These are phyloP conservation scores for Drosophila nannoptera DNA, from an alignment of 1,140 invertebrate species.

Conservation along the genomic window DNA sequence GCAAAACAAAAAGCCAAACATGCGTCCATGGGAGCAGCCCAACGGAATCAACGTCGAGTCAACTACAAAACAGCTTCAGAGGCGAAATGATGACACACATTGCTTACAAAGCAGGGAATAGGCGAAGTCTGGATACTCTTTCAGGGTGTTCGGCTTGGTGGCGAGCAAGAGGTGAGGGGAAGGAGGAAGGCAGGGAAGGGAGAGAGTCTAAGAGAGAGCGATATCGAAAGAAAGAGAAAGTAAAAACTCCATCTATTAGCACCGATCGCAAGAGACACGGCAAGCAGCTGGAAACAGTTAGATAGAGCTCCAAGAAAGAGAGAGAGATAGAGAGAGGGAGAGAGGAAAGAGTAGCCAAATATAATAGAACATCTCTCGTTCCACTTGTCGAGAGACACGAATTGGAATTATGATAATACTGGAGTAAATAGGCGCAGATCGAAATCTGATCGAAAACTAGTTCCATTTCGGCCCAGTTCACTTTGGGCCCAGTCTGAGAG, in stretches of 20 bases:
- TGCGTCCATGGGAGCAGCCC: slow-evolving; percentile 19
- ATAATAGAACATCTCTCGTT: too few species aligned
- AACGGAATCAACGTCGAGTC: slow-evolving; percentile 20
- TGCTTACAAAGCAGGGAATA: slow-evolving; percentile 2
- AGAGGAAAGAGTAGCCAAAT: too few species aligned
- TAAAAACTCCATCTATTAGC: too few species aligned
- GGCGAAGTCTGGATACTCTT: neutral
- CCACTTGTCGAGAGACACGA: too few species aligned
- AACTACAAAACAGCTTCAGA: slow-evolving; percentile 21
- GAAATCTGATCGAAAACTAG: too few species aligned
- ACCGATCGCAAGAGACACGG: neutral
- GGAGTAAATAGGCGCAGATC: too few species aligned
- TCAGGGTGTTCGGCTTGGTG: neutral
- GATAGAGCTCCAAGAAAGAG: neutral
- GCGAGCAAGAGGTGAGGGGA: neutral
- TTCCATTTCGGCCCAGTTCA: too few species aligned
- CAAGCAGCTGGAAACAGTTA: neutral
- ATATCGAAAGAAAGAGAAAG: neutral
- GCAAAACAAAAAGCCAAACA: slow-evolving; percentile 5
- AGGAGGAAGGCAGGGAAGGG: neutral
- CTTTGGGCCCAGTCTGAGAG: too few species aligned
- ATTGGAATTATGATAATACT: too few species aligned
- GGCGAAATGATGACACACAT: slow-evolving; percentile 43
- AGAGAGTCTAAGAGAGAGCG: neutral
- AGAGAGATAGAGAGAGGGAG: too few species aligned